phyloP scores from a whole-genome alignment of 2,113 vertebrate species.

The Andinoacara biseriatus region DNA sequence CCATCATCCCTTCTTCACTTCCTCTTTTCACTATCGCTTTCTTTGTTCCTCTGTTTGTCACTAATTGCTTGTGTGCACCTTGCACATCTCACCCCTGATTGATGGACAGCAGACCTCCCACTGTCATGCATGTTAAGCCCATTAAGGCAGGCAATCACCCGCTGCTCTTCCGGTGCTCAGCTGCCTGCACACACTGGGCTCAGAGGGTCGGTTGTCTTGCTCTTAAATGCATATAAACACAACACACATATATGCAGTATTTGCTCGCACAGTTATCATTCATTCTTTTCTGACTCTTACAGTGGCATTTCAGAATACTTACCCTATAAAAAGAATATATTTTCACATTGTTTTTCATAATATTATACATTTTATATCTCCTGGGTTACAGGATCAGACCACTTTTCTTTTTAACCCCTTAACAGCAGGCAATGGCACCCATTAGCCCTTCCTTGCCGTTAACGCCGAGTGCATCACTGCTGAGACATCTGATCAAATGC shows the following conservation, averaged over 20 bases:
- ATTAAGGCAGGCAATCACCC: constrained; percentile 70
- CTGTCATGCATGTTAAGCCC: constrained; percentile 70
- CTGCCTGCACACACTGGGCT: constrained; percentile 46
- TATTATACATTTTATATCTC: not conserved
- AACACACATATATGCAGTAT: not conserved
- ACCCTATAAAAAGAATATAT: not conserved
- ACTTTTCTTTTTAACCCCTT: too few species aligned
- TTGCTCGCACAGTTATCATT: not conserved
- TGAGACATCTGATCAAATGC: too few species aligned
- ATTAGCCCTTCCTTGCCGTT: too few species aligned
- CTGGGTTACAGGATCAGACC: not conserved
- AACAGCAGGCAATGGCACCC: too few species aligned
- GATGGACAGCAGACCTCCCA: constrained; percentile 67
- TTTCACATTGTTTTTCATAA: not conserved
- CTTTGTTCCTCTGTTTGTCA: constrained; percentile 18
- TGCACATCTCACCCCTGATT: constrained; percentile 61
- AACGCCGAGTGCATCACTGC: too few species aligned
- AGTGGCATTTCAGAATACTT: not conserved
- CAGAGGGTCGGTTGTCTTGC: constrained; percentile 13
- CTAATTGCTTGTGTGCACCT: constrained; percentile 26
- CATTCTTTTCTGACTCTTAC: not conserved
- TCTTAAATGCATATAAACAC: not conserved
- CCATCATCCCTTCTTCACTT: not conserved
- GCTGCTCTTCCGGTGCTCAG: constrained; percentile 53
- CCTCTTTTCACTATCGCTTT: not conserved